Percentiles rank a stretch among this genome's conserved stretches.
These are phyloP conservation scores for Melanerpes formicivorus DNA, from an alignment of 2,113 vertebrate genomes.

Conservation along the genomic window DNA sequence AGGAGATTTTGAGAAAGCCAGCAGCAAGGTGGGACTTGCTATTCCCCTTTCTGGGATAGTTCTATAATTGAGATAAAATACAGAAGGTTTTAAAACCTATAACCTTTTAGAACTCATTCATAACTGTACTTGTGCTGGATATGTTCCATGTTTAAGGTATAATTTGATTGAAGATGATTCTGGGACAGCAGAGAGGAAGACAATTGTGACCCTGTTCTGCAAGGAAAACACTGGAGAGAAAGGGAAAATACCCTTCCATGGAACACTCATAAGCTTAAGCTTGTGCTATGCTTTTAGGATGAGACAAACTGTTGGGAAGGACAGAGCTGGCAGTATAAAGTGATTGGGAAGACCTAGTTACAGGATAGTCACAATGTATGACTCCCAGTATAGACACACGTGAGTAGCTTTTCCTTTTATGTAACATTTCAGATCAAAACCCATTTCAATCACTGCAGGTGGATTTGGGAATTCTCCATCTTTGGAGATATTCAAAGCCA, in stretches of 20 bases:
- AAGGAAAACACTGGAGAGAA: background rate
- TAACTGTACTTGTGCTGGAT: background rate
- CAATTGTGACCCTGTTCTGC: background rate
- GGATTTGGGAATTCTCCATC: background rate
- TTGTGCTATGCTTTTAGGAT: background rate
- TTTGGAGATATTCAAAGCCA: background rate
- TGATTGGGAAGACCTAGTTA: background rate
- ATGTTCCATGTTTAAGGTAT: background rate
- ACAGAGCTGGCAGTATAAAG: background rate
- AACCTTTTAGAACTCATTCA: background rate
- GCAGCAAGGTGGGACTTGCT: constrained; percentile 52
- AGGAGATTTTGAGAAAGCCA: constrained; percentile 74
- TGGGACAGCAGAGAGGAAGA: background rate
- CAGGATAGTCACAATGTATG: background rate
- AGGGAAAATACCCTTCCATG: background rate
- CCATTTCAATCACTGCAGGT: background rate
- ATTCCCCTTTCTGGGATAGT: constrained; percentile 40
- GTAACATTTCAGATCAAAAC: background rate
- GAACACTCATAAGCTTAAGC: background rate
- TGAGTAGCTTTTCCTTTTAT: background rate
- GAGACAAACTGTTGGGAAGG: background rate
- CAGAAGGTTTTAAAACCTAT: background rate
- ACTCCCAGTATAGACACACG: background rate
- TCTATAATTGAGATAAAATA: constrained; percentile 42
- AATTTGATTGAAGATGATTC: background rate